phyloP scores from a whole-genome alignment of 2,888 invertebrate genomes.

The Synanthedon myopaeformis region DNA sequence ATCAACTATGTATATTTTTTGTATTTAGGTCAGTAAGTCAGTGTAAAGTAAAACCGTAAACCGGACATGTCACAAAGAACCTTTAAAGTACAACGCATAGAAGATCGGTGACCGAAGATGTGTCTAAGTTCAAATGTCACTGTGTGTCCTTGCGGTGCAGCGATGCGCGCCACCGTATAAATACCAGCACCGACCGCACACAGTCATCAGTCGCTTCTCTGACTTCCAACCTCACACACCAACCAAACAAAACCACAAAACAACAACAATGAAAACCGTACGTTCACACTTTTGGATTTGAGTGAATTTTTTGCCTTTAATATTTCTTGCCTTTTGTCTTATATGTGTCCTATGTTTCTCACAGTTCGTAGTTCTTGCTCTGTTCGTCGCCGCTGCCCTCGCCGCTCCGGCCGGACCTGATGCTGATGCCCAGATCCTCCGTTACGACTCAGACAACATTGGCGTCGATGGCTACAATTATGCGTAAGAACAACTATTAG shows the following conservation, averaged over 20 bases:
- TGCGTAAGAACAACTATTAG: conserved; percentile 26
- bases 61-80: conserved; percentile 39
- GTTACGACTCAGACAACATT: conserved; percentile 30
- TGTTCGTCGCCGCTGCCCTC: conserved; percentile 33
- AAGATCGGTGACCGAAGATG: conserved; percentile 32
- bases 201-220: conserved; percentile 51
- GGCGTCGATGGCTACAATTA: conserved; percentile 35
- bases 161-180: conserved; percentile 34
- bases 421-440: conserved; percentile 24
- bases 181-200: conserved; percentile 25
- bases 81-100: conserved; percentile 16
- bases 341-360: conserved; percentile 1
- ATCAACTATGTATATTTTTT: not conserved
- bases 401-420: conserved; percentile 34
- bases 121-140: conserved; percentile 63
- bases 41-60: conserved; percentile 13
- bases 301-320: not conserved
- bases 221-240: conserved; percentile 30
- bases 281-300: conserved; percentile 16
- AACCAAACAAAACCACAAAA: conserved; percentile 26
- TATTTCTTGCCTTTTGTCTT: not conserved
- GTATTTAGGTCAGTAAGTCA: not conserved
- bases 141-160: conserved; percentile 44
- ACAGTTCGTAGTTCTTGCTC: conserved; percentile 52
- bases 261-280: conserved; percentile 57